Evolutionary conservation across 2,113 vertebrate species (phyloP).

Genomic region (Ondatra zibethicus): DNA sequence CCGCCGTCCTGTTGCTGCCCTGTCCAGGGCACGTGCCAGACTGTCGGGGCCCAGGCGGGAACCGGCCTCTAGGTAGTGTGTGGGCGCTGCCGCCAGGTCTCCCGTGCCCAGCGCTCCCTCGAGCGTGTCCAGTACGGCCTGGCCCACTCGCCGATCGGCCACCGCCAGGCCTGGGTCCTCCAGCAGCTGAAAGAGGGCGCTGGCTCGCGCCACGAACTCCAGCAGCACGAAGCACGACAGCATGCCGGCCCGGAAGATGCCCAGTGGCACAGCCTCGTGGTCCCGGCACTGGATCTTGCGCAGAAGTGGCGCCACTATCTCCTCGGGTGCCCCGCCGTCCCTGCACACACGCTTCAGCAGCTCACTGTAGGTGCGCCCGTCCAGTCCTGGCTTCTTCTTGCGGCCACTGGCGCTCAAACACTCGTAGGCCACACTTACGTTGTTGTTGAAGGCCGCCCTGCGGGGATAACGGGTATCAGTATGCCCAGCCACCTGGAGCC

Average conservation of each 20-base stretch:
- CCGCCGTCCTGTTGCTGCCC: constrained; percentile 80
- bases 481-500: background rate
- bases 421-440: constrained; percentile 90
- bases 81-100: constrained; percentile 64
- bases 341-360: constrained; percentile 91
- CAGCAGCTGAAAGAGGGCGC: constrained; percentile 90
- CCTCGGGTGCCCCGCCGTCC: constrained; percentile 88
- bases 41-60: constrained; percentile 92
- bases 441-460: constrained; percentile 91
- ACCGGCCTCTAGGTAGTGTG: constrained; percentile 92
- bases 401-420: constrained; percentile 86
- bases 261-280: constrained; percentile 94
- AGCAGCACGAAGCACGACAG: constrained; percentile 94
- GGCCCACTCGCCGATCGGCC: constrained; percentile 87
- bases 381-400: constrained; percentile 87
- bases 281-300: constrained; percentile 92
- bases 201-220: constrained; percentile 92
- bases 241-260: constrained; percentile 93
- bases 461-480: background rate
- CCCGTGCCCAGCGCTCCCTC: constrained; percentile 90
- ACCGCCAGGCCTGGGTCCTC: constrained; percentile 74
- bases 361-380: constrained; percentile 92
- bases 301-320: constrained; percentile 88
- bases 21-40: constrained; percentile 91
- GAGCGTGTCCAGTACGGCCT: constrained; percentile 91